Evolutionary conservation across 30 jellyfish, hydroid and myxozoan species (phyloP).

Genomic region (Sanderia malayensis): DNA sequence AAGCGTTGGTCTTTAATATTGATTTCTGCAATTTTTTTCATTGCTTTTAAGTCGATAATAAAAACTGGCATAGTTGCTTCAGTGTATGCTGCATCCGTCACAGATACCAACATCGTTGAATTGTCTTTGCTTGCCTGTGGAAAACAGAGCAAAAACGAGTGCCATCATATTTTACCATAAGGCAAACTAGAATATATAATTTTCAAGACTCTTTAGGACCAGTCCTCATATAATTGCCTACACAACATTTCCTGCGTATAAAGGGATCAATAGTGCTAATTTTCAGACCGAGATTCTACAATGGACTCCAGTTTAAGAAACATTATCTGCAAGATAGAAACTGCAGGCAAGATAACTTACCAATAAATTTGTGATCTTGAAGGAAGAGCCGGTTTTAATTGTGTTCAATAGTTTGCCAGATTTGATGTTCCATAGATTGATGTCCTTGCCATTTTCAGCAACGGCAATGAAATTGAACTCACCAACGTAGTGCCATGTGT

Average conservation of each 20-base stretch:
- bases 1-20: conserved; percentile 34
- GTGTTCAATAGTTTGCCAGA: conserved; percentile 53
- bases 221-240: too few relatives aligned
- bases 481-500: conserved; percentile 56
- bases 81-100: conserved; percentile 6
- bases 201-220: too few relatives aligned
- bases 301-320: too few relatives aligned
- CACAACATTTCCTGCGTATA: too few relatives aligned
- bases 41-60: conserved; percentile 31
- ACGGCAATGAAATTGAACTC: conserved; percentile 36
- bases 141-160: not conserved
- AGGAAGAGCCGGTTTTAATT: conserved; percentile 54
- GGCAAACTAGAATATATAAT: too few relatives aligned
- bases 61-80: conserved; percentile 25
- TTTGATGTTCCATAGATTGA: conserved; percentile 50
- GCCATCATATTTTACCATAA: not conserved
- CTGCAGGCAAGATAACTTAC: conserved; percentile 13
- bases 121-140: conserved; percentile 49
- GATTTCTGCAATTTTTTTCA: conserved; percentile 24
- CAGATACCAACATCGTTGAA: conserved; percentile 4
- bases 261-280: too few relatives aligned
- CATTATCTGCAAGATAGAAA: not conserved
- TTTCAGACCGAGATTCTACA: too few relatives aligned
- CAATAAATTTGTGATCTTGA: conserved; percentile 27
- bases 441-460: conserved; percentile 31